A percentile compares a stretch with the other conserved stretches of the same genome.
These are phyloP conservation scores for Homalodisca vitripennis DNA, from an alignment of 1,140 invertebrate genomes.

Conservation along the genomic window DNA sequence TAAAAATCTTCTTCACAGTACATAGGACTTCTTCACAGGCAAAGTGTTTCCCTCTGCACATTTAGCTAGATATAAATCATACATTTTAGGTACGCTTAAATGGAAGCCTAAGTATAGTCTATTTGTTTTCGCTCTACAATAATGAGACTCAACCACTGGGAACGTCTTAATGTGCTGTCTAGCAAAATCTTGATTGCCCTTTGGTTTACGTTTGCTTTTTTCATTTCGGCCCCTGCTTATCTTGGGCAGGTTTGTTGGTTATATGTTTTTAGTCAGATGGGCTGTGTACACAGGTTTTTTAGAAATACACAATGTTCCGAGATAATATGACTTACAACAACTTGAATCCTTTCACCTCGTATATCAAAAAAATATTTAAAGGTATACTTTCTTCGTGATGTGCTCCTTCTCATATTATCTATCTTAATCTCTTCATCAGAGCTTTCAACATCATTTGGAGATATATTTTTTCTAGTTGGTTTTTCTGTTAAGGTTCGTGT, in stretches of 20 bases:
- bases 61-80: neutral
- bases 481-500: neutral
- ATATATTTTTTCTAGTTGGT: neutral
- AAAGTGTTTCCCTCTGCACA: neutral
- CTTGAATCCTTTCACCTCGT: conserved; percentile 1
- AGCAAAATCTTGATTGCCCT: neutral
- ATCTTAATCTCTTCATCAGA: neutral
- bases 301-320: neutral
- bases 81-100: conserved; percentile 14
- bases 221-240: neutral
- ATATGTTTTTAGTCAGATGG: conserved; percentile 10
- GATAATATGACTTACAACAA: conserved; percentile 17
- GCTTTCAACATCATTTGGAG: too few relatives aligned
- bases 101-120: neutral
- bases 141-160: neutral
- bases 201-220: neutral
- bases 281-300: conserved; percentile 19
- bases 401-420: neutral
- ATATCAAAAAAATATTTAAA: conserved; percentile 16
- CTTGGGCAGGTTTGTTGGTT: neutral
- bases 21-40: neutral
- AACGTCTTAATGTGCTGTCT: neutral
- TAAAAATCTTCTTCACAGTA: conserved; percentile 10
- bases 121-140: conserved; percentile 1
- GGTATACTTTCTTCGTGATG: neutral